Evolutionary conservation across 2,113 vertebrate species (phyloP).

Genomic region (Pseudorhombus dupliciocellatus): DNA sequence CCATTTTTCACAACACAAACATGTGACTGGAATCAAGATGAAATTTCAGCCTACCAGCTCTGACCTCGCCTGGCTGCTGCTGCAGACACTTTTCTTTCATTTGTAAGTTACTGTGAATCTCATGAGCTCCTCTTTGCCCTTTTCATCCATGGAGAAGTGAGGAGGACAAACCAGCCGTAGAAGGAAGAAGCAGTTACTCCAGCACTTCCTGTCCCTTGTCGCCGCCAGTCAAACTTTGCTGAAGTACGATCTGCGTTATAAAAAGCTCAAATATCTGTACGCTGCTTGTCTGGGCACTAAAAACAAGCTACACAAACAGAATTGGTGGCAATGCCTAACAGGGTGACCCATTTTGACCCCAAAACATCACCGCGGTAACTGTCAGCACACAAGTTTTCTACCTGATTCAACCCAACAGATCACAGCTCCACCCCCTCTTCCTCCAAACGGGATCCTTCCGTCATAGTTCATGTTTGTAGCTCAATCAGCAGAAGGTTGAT

Average conservation of each 20-base stretch:
- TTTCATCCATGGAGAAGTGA: neutral
- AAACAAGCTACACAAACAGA: constrained; percentile 8
- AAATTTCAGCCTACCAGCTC: neutral
- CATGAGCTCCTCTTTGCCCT: neutral
- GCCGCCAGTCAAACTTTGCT: neutral
- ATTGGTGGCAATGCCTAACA: neutral
- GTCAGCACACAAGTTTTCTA: neutral
- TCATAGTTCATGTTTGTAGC: constrained; percentile 2
- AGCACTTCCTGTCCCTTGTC: neutral
- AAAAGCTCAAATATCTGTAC: neutral
- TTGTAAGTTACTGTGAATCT: neutral
- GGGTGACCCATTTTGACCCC: neutral
- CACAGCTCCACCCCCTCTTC: neutral
- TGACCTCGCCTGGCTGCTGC: neutral
- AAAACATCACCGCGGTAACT: neutral
- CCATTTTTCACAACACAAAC: neutral
- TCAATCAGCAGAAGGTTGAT: neutral
- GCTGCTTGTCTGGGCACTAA: constrained; percentile 10
- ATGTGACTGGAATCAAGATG: neutral
- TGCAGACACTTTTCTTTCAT: neutral
- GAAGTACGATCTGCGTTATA: constrained; percentile 3
- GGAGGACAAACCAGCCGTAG: neutral
- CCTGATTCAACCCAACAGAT: constrained; percentile 20
- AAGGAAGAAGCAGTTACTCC: neutral
- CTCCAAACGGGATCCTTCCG: neutral